phyloP scores from a whole-genome alignment of 1,140 invertebrate genomes.

The Lucilia sericata region DNA sequence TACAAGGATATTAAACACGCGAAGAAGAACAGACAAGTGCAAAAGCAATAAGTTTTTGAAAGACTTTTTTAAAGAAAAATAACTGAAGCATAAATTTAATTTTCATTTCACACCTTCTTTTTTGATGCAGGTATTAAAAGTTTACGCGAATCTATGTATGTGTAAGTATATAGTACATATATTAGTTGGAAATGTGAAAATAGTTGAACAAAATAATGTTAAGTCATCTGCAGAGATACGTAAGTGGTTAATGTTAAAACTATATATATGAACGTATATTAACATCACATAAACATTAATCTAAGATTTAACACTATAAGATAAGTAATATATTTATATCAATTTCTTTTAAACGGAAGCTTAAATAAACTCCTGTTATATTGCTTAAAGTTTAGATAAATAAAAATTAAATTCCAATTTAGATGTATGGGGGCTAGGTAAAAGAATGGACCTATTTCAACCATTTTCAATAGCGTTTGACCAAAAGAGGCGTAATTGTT shows the following conservation, averaged over 20 bases:
- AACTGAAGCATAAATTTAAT: constrained; percentile 11
- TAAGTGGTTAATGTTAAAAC: neutral
- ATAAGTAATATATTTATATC: too few species aligned
- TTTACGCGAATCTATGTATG: too few species aligned
- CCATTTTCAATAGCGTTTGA: too few species aligned
- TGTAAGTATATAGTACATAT: too few species aligned
- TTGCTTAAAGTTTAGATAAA: too few species aligned
- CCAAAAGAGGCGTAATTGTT: too few species aligned
- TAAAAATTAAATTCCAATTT: too few species aligned
- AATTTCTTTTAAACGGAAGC: too few species aligned
- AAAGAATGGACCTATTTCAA: too few species aligned
- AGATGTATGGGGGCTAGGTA: too few species aligned
- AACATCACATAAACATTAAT: neutral
- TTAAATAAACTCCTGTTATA: too few species aligned
- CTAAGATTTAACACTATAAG: too few species aligned
- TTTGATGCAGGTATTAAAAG: neutral
- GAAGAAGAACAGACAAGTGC: neutral
- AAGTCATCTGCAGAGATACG: neutral
- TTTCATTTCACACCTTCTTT: constrained; percentile 17
- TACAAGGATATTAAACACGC: neutral
- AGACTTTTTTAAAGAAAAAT: neutral
- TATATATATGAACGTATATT: neutral
- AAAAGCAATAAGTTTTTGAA: constrained; percentile 18
- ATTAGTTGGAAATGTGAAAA: neutral
- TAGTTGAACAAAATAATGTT: neutral